These are phyloP conservation scores for Bergia sp. DNA, from an alignment of 92 coral and sea anemone genomes.

Conservation along the genomic window DNA sequence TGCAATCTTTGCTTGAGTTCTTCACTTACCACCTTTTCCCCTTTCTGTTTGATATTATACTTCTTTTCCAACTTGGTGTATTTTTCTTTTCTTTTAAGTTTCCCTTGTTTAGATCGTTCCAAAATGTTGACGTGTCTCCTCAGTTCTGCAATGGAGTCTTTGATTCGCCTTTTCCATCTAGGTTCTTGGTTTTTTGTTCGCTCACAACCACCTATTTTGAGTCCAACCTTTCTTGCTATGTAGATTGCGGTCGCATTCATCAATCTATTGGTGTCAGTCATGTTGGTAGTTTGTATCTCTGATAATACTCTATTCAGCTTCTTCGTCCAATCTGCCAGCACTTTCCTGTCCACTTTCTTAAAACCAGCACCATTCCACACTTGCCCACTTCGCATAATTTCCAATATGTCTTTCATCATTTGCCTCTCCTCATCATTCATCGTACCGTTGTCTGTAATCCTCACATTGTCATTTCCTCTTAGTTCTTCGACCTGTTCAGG, in stretches of 20 bases:
- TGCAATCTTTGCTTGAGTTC: conserved; percentile 41
- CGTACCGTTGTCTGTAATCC: conserved; percentile 30
- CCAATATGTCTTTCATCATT: conserved; percentile 43
- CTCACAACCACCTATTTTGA: conserved; percentile 37
- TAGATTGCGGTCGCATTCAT: conserved; percentile 44
- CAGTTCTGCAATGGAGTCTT: conserved; percentile 52
- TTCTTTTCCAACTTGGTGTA: conserved; percentile 51
- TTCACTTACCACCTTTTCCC: conserved; percentile 45
- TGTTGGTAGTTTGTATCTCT: conserved; percentile 48
- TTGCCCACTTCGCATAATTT: conserved; percentile 44
- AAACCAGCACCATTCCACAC: conserved; percentile 43
- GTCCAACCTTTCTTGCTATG: conserved; percentile 44
- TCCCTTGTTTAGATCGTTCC: conserved; percentile 37
- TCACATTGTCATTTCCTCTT: conserved; percentile 29
- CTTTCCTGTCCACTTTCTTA: conserved; percentile 44
- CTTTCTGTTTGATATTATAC: conserved; percentile 50
- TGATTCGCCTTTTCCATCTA: conserved; percentile 55
- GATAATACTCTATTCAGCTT: conserved; percentile 45
- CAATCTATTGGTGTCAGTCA: conserved; percentile 46
- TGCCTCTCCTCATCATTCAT: conserved; percentile 53
- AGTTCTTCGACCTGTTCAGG: conserved; percentile 42
- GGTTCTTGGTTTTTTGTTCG: conserved; percentile 41
- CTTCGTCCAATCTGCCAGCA: conserved; percentile 51
- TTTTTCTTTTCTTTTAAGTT: conserved; percentile 45
- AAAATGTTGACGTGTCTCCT: conserved; percentile 44